Percentiles rank a stretch among this genome's conserved stretches.
Conservation (phyloP, 2,113 vertebrate species). For the Bubalus kerabau region DNA sequence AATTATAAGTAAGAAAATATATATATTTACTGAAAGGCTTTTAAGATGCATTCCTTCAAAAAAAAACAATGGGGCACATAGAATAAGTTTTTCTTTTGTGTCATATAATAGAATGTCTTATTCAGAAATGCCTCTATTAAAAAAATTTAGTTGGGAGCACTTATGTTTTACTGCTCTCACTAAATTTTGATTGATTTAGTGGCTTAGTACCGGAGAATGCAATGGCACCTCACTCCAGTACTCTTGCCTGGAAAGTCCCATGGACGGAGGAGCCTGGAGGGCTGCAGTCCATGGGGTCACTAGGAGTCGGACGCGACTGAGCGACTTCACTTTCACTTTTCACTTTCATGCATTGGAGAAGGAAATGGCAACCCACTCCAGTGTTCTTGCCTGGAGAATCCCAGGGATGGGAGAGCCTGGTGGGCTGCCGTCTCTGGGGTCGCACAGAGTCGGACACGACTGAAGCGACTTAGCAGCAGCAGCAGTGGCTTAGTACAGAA, state of each 20-base stretch:
- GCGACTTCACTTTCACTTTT: neutral
- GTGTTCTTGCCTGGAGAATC: neutral
- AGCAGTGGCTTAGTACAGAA: neutral
- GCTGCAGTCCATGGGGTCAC: neutral
- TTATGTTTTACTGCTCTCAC: neutral
- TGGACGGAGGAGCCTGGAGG: neutral
- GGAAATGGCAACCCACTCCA: neutral
- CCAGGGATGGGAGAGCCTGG: neutral
- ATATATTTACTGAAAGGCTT: neutral
- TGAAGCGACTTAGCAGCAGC: neutral
- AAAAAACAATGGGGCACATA: neutral
- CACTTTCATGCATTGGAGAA: neutral
- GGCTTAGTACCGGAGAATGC: neutral
- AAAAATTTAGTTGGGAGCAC: neutral
- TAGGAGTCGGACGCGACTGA: neutral
- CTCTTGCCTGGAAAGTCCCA: neutral
- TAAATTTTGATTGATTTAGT: neutral
- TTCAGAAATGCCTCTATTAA: neutral
- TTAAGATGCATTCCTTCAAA: neutral
- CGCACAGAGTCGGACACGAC: fast-evolving
- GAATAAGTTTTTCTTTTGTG: neutral
- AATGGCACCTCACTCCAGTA: neutral
- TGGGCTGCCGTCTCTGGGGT: neutral
- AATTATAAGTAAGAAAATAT: neutral
- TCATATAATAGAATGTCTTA: neutral